Evolutionary conservation across 30 jellyfish, hydroid and myxozoan genomes (phyloP).

Genomic region (Hydractinia echinata): DNA sequence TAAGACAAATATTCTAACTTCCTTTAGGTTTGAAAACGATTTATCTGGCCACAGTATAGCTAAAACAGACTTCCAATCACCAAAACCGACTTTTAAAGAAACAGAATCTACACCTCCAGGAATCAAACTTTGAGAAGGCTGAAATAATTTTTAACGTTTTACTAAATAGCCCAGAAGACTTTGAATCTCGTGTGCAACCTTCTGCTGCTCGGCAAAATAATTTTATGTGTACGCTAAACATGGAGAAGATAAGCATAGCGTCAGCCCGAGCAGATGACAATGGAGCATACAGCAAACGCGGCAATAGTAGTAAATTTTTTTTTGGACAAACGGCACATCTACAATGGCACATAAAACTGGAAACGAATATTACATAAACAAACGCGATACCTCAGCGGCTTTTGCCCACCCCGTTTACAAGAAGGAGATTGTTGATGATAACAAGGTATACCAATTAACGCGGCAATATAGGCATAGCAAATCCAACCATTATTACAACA

Average conservation of each 20-base stretch:
- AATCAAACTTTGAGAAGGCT: conserved; percentile 36
- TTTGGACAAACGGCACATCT: conserved; percentile 26
- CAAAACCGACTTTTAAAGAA: too few relatives aligned
- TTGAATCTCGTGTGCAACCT: conserved; percentile 30
- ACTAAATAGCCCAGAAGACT: conserved; percentile 39
- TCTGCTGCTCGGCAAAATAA: conserved; percentile 41
- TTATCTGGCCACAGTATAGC: too few relatives aligned
- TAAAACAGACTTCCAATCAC: too few relatives aligned
- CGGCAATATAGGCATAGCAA: conserved; percentile 43
- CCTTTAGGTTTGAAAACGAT: too few relatives aligned
- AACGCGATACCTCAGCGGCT: conserved; percentile 43
- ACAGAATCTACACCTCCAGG: conserved; percentile 11
- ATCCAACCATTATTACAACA: conserved; percentile 35
- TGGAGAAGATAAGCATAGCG: conserved; percentile 17
- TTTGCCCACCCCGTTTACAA: conserved; percentile 33
- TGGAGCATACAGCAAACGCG: conserved; percentile 47
- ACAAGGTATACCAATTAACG: neutral
- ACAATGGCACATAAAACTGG: conserved; percentile 19
- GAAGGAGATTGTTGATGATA: neutral
- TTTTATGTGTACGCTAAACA: conserved; percentile 39
- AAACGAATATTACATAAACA: conserved; percentile 32
- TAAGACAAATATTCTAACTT: too few relatives aligned
- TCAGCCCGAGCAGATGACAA: conserved; percentile 55
- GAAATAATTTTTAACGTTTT: conserved; percentile 28
- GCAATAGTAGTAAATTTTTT: conserved; percentile 28